Evolutionary conservation across 2,888 invertebrate genomes (phyloP).

Genomic region (Tipula confusa): DNA sequence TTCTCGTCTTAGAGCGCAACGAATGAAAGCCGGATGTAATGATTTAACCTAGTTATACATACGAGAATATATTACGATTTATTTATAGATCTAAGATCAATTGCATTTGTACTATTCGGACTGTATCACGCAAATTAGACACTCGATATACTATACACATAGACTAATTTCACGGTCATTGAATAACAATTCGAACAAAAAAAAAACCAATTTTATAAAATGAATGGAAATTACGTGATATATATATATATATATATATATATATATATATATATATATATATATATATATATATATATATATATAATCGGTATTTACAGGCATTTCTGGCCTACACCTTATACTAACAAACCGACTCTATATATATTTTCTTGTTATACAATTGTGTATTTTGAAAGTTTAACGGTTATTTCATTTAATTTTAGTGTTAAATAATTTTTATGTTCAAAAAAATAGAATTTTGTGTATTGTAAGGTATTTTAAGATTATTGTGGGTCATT

Average conservation of each 20-base stretch:
- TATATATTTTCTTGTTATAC: no score
- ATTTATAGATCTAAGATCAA: background rate
- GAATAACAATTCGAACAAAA: background rate
- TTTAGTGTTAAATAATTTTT: no score
- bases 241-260: no score
- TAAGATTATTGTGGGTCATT: no score
- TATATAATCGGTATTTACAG: no score
- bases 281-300: no score
- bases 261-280: no score
- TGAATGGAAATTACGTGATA: background rate
- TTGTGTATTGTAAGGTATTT: no score
- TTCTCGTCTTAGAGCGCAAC: background rate
- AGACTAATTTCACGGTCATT: slow-evolving; percentile 8
- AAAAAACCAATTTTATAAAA: background rate
- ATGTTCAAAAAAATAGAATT: background rate
- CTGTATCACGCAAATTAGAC: background rate
- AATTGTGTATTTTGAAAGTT: no score
- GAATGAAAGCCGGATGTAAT: background rate
- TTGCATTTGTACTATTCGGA: background rate
- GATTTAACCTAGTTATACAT: background rate
- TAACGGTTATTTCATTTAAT: no score
- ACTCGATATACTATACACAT: background rate
- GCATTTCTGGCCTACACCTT: no score
- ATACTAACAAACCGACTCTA: no score
- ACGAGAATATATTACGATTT: background rate